phyloP scores from a whole-genome alignment of 2,797 vertebrate species.

The Dallia pectoralis region DNA sequence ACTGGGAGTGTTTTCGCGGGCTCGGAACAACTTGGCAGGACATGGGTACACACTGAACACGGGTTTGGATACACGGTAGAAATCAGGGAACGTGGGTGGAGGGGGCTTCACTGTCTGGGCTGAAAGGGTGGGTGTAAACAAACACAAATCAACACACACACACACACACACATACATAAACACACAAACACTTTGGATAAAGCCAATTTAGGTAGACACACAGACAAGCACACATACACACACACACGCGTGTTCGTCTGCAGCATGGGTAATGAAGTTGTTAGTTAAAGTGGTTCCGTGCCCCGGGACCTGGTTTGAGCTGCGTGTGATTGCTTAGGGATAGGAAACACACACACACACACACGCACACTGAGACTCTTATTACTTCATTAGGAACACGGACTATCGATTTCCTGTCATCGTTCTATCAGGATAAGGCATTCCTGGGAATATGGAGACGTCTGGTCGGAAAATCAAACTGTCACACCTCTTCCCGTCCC shows the following conservation, averaged over 20 bases:
- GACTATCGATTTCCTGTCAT: slow-evolving; percentile 88
- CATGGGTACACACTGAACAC: slow-evolving; percentile 36
- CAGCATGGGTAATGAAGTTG: slow-evolving; percentile 75
- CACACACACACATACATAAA: slow-evolving; percentile 5
- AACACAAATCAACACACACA: slow-evolving; percentile 6
- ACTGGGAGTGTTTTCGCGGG: slow-evolving; percentile 71
- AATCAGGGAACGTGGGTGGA: slow-evolving; percentile 11
- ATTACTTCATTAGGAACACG: slow-evolving; percentile 82
- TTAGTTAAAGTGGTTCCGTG: slow-evolving; percentile 75
- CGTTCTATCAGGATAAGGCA: slow-evolving; percentile 78
- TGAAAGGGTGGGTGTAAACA: neutral
- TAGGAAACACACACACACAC: slow-evolving; percentile 41
- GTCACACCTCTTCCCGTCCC: slow-evolving; percentile 61
- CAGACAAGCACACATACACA: no score
- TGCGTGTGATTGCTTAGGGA: slow-evolving; percentile 77
- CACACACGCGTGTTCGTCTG: slow-evolving; percentile 3
- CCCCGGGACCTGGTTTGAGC: slow-evolving; percentile 74
- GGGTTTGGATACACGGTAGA: slow-evolving; percentile 47
- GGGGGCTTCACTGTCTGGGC: slow-evolving; percentile 4
- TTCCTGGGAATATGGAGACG: slow-evolving; percentile 78
- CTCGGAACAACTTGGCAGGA: slow-evolving; percentile 68
- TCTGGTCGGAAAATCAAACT: slow-evolving; percentile 75
- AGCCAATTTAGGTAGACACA: neutral
- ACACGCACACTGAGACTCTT: slow-evolving; percentile 49
- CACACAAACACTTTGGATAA: neutral